These are phyloP conservation scores for Mustela nigripes DNA, from an alignment of 2,113 vertebrate species.

Conservation along the genomic window DNA sequence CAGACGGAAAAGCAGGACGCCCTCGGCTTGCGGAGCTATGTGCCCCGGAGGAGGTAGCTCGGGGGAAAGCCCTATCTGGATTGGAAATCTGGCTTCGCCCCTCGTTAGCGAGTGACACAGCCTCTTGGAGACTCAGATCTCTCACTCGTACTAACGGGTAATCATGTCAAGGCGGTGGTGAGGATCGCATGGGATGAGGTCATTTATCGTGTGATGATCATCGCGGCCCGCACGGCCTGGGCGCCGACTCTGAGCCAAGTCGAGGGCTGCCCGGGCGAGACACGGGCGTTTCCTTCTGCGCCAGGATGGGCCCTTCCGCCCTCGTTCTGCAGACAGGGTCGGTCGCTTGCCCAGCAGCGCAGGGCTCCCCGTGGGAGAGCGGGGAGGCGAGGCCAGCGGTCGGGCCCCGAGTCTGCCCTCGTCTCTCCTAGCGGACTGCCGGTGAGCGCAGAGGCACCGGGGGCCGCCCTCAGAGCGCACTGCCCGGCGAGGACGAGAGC, in stretches of 20 bases:
- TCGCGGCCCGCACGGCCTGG: fast-evolving
- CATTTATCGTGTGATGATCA: not conserved
- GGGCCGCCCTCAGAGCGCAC: fast-evolving
- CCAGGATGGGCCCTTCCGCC: fast-evolving
- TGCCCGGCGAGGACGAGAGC: fast-evolving
- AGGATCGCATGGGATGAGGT: not conserved
- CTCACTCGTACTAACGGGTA: not conserved
- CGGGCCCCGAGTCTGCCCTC: fast-evolving
- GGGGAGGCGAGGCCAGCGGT: not conserved
- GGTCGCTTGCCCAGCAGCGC: fast-evolving
- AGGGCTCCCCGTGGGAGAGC: not conserved
- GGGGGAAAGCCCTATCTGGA: not conserved
- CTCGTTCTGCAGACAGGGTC: not conserved
- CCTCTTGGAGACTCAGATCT: not conserved
- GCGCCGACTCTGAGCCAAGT: fast-evolving
- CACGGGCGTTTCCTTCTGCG: fast-evolving
- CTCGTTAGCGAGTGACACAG: not conserved
- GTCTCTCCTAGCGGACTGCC: fast-evolving
- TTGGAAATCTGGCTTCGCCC: not conserved
- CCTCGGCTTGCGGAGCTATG: not conserved
- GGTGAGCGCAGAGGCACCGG: fast-evolving
- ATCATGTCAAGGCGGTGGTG: not conserved
- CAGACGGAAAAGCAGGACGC: not conserved
- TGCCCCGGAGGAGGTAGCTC: not conserved
- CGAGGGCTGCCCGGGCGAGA: fast-evolving